Evolutionary conservation across 1,140 invertebrate genomes (phyloP), one percentile per base, ranked within the genome.

Genomic region (Proctacanthus coquilletti): DNA sequence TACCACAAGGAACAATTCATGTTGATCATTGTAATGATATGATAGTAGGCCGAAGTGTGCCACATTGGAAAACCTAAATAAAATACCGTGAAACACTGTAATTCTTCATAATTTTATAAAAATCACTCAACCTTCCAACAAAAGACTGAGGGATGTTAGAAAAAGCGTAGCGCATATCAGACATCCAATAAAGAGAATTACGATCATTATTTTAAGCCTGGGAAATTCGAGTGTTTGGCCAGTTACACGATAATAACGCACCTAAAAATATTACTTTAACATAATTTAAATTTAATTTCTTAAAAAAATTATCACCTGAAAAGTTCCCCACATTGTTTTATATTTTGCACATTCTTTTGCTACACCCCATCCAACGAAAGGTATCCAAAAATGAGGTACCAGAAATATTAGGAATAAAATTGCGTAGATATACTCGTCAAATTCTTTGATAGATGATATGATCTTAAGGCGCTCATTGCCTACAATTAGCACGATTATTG

Each of bases 1-100:
- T 71, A 73, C 71, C 71, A 73, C 5, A 74, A 56, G 3, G 72
- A 70, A 38, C 68, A 71, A 43, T 72, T 72, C 70, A 73, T 73
- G 41, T 74, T 73, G 30, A 73, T 70, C 69, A 72, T 74, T 1
- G 64, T 72, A 18, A 73, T 70, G 20, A 74, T 72, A 41, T 74
- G 72, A 39, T 65, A 68, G 43, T 74, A 74, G 0, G 70, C 72
- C 5, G 58, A 56, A 0, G 70, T 73, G 41, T 74, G 71, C 41
- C 65, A 65, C n/a, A 73, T 40, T 14, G 65, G 59, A 45, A 72
- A 74, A 1, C 43, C 45, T 42, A 15, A 17, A 40, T n/a, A n/a
- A n/a, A n/a, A n/a, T n/a, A n/a, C n/a, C n/a, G n/a, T n/a, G n/a
- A n/a, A n/a, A n/a, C n/a, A n/a, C n/a, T n/a, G n/a, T n/a, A n/a